A percentile compares a stretch with the other conserved stretches of the same genome.
phyloP scores from a whole-genome alignment of 2,113 vertebrate genomes.

The Echinops telfairi region DNA sequence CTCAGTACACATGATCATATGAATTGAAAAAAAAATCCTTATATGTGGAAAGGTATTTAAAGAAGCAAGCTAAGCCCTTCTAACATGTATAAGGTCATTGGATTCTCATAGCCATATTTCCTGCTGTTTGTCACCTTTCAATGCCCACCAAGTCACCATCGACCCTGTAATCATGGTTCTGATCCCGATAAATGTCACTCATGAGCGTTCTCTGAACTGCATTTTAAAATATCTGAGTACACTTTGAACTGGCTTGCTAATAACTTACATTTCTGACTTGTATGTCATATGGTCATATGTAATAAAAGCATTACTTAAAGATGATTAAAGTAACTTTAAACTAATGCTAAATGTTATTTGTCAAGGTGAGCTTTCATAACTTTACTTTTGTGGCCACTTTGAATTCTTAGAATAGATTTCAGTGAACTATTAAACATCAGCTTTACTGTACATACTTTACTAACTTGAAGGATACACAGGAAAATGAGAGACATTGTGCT shows the following conservation, averaged over 20 bases:
- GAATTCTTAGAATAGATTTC: background rate
- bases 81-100: background rate
- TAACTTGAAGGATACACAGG: background rate
- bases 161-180: background rate
- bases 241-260: constrained; percentile 19
- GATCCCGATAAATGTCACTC: background rate
- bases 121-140: background rate
- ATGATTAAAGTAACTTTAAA: constrained; percentile 53
- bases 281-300: background rate
- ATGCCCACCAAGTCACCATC: background rate
- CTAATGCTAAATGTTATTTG: constrained; percentile 46
- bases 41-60: background rate
- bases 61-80: background rate
- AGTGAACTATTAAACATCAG: constrained; percentile 36
- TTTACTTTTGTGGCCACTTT: background rate
- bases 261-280: background rate
- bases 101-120: background rate
- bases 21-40: background rate
- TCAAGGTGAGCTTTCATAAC: constrained; percentile 37
- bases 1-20: background rate
- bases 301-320: constrained; percentile 39
- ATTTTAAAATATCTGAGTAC: too few relatives aligned
- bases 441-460: constrained; percentile 32
- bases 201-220: background rate
- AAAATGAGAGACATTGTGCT: constrained; percentile 11